Percentiles rank a stretch among this genome's conserved stretches.
Evolutionary conservation across 2,113 vertebrate species (phyloP).

Genomic region (Mungos mungo): DNA sequence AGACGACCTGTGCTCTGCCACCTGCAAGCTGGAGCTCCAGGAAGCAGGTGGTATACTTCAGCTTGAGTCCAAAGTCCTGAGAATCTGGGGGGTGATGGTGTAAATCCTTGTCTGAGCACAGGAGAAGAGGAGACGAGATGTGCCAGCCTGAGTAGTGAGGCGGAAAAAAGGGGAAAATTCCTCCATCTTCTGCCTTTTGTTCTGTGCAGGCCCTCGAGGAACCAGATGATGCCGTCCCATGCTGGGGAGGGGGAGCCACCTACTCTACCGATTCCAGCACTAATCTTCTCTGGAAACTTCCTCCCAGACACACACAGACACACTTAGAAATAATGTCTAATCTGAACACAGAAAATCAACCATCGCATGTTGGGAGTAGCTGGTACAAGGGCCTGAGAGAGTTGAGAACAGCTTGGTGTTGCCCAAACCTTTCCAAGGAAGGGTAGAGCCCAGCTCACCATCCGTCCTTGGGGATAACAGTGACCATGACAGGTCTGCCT

Average conservation of each 20-base stretch:
- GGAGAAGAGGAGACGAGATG: neutral
- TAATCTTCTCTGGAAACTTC: neutral
- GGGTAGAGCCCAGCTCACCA: neutral
- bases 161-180: neutral
- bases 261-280: neutral
- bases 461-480: no score
- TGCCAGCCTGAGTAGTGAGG: neutral
- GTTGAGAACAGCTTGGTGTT: neutral
- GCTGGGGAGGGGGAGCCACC: neutral
- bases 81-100: neutral
- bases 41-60: neutral
- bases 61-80: neutral
- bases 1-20: neutral
- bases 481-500: fast-evolving
- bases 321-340: neutral
- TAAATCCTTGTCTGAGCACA: neutral
- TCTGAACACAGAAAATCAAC: neutral
- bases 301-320: neutral
- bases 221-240: neutral
- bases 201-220: neutral
- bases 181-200: neutral
- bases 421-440: neutral
- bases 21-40: neutral
- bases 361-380: no score
- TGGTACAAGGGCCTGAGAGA: neutral